Evolutionary conservation across 2,113 vertebrate genomes (phyloP), one percentile per base, ranked within the genome.

Genomic region (Nannospalax galili): DNA sequence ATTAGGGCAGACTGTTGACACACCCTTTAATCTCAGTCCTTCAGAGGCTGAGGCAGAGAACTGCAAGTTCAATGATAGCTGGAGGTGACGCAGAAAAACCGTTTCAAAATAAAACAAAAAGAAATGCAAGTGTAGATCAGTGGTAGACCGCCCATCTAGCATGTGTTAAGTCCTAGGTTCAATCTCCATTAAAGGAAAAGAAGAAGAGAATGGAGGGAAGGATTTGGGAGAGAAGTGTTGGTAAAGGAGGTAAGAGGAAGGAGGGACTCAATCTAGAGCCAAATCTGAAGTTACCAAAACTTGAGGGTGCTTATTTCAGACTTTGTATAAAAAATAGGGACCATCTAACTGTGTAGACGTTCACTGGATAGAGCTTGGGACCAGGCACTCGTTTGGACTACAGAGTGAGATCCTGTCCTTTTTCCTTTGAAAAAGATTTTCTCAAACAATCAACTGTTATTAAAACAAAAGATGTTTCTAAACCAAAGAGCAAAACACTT

Each of bases 381-480:
- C 48, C 48, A 52, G 48, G 11, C 48, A 52, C 48, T 52, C 11
- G 48, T 52, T 52, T 52, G 11, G 11, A 11, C 48, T 52, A 52
- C 48, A 52, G 48, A 52, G 48, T 52, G 48, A 52, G 48, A 52
- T 11, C 48, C 48, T 52, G 48, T 52, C 48, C 48, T 52, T 52
- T 52, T 52, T 52, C 48, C 48, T 52, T 64, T 28, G 69, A 94
- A 78, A 85, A 62, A 96, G 58, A 7, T 42, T 95, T 94, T 92
- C 67, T 48, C 35, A 58, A 84, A 69, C n/a, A 88, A 81, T 7
- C 5, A 10, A n/a, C 2, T 74, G 16, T 42, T 77, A 24, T 40
- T 79, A 52, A 92, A 70, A 74, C 26, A 40, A n/a, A 15, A 56
- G 64, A 30, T 64, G 58, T 64, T 74, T 15, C 81, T 48, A 65